Evolutionary conservation across 92 coral and sea anemone genomes (phyloP).

Genomic region (Phenganax marumi): DNA sequence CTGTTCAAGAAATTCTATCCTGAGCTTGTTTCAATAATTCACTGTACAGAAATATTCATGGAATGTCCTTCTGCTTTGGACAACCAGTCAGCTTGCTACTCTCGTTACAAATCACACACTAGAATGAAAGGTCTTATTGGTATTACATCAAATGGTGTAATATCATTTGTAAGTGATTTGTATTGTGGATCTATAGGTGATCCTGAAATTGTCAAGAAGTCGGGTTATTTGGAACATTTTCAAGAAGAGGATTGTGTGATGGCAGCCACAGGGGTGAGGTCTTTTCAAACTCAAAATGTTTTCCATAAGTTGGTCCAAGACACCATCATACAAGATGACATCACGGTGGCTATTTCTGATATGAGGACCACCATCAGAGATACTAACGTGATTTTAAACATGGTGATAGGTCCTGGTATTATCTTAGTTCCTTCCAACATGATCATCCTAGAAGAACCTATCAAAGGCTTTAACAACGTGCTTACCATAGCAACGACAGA

Average conservation of each 20-base stretch:
- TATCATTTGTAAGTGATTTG: conserved; percentile 25
- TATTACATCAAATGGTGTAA: conserved; percentile 40
- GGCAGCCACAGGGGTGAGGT: conserved; percentile 68
- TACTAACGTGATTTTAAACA: no score
- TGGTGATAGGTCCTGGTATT: no score
- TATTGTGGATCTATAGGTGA: conserved; percentile 37
- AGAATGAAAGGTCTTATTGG: conserved; percentile 39
- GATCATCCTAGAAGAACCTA: no score
- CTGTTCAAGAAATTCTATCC: conserved; percentile 19
- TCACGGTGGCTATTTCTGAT: no score
- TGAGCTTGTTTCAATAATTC: conserved; percentile 19
- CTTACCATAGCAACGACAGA: no score
- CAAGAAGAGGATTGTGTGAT: conserved; percentile 42
- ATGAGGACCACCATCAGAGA: no score
- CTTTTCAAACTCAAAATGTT: no score
- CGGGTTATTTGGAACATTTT: conserved; percentile 38
- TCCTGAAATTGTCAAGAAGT: conserved; percentile 45
- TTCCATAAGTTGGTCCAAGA: no score
- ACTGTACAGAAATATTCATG: conserved; percentile 43
- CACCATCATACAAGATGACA: no score
- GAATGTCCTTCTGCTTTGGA: conserved; percentile 37
- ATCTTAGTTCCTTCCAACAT: no score
- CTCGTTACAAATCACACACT: conserved; percentile 26
- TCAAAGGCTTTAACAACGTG: no score
- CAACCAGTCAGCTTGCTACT: conserved; percentile 33